phyloP scores from a whole-genome alignment of 2,888 invertebrate species.

The Hypercompe scribonia region DNA sequence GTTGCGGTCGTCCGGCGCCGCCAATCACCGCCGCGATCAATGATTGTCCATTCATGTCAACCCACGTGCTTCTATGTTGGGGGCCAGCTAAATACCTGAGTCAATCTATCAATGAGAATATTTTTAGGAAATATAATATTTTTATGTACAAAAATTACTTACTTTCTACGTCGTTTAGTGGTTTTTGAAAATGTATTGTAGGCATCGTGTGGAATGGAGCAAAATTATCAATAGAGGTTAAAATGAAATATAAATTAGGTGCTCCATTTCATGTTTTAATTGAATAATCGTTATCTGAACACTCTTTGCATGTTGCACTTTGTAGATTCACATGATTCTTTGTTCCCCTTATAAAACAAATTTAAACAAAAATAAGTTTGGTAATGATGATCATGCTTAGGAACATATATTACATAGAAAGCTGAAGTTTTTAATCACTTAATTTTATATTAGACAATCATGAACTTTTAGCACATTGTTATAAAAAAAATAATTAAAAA shows the following conservation, averaged over 20 bases:
- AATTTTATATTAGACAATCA: too few species aligned
- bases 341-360: too few species aligned
- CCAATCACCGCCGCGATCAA: constrained; percentile 57
- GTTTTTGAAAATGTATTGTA: constrained; percentile 34
- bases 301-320: too few species aligned
- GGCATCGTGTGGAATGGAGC: constrained; percentile 3
- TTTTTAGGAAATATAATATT: constrained; percentile 41
- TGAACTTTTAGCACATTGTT: too few species aligned
- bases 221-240: constrained; percentile 2
- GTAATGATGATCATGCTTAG: too few species aligned
- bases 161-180: constrained; percentile 34
- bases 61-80: constrained; percentile 60
- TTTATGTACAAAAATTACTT: constrained; percentile 36
- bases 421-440: too few species aligned
- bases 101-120: constrained; percentile 54
- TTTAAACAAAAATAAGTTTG: too few species aligned
- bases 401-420: too few species aligned
- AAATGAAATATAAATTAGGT: background rate
- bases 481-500: too few species aligned
- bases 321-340: too few species aligned
- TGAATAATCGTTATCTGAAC: too few species aligned
- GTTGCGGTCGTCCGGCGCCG: constrained; percentile 48
- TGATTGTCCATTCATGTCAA: constrained; percentile 54
- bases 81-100: constrained; percentile 53
- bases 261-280: too few species aligned